Percentiles rank a stretch among this genome's conserved stretches.
These are phyloP conservation scores for Zosterops pallidus DNA, from an alignment of 2,113 vertebrate genomes.

Conservation along the genomic window DNA sequence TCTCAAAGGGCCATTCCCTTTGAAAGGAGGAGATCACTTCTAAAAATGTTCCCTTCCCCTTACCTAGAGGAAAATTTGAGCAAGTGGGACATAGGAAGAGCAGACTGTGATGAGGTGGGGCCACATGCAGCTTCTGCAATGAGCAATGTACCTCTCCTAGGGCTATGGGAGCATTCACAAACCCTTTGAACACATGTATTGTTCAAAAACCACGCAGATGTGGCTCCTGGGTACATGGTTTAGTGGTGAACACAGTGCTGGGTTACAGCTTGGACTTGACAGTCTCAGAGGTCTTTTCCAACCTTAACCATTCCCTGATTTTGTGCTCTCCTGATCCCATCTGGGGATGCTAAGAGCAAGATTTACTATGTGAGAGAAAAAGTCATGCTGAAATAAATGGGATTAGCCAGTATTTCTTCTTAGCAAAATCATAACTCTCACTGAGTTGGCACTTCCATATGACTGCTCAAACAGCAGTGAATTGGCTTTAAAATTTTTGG, in stretches of 20 bases:
- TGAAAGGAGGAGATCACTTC: background rate
- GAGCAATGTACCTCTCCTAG: background rate
- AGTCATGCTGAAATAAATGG: slow-evolving; percentile 21
- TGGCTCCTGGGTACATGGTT: background rate
- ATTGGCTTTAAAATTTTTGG: background rate
- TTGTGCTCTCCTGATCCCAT: background rate
- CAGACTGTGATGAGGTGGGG: background rate
- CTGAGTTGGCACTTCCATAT: background rate
- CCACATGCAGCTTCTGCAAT: background rate
- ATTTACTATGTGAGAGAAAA: slow-evolving; percentile 11
- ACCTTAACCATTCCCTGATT: background rate
- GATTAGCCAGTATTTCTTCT: slow-evolving; percentile 23
- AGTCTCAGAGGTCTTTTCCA: background rate
- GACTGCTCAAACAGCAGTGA: slow-evolving; percentile 22
- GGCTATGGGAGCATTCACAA: background rate
- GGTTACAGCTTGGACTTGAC: no score
- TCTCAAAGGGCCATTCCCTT: background rate
- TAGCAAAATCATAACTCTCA: background rate
- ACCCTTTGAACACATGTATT: background rate
- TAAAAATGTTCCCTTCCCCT: background rate
- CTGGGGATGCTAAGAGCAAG: background rate
- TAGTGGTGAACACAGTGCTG: background rate
- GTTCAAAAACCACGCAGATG: background rate
- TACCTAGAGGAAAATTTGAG: background rate
- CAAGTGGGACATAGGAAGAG: background rate